phyloP scores from a whole-genome alignment of 2,888 invertebrate genomes.

The Sesia bembeciformis region DNA sequence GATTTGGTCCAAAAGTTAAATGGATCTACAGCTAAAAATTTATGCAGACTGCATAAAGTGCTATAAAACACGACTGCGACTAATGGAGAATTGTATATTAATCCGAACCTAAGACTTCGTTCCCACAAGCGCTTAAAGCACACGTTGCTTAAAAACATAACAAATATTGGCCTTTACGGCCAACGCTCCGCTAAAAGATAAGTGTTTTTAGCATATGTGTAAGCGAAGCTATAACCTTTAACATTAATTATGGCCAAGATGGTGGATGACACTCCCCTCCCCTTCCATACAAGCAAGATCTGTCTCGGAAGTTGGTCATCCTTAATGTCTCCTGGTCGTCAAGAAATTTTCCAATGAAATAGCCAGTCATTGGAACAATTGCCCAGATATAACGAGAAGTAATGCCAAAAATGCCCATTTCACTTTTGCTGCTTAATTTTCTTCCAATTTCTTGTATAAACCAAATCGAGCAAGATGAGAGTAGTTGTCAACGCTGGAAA shows the following conservation, averaged over 20 bases:
- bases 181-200: too few species aligned
- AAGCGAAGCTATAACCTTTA: too few species aligned
- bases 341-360: constrained; percentile 75
- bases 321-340: constrained; percentile 82
- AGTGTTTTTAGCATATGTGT: too few species aligned
- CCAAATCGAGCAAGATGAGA: constrained; percentile 82
- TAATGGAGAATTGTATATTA: too few species aligned
- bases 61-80: too few species aligned
- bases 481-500: constrained; percentile 76
- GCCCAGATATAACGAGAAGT: constrained; percentile 66
- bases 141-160: too few species aligned
- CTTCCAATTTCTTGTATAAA: constrained; percentile 84
- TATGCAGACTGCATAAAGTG: too few species aligned
- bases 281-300: constrained; percentile 81
- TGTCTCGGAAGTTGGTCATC: constrained; percentile 83
- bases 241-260: constrained; percentile 77
- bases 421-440: constrained; percentile 33
- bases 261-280: constrained; percentile 80
- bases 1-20: too few species aligned
- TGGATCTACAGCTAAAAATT: too few species aligned
- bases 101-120: too few species aligned
- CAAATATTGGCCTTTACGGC: too few species aligned
- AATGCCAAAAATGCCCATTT: constrained; percentile 73
- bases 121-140: too few species aligned
- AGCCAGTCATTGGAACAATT: constrained; percentile 73